A percentile compares a stretch with the other conserved stretches of the same genome.
These are phyloP conservation scores for Varecia variegata DNA, from an alignment of 2,797 vertebrate species.

Conservation along the genomic window DNA sequence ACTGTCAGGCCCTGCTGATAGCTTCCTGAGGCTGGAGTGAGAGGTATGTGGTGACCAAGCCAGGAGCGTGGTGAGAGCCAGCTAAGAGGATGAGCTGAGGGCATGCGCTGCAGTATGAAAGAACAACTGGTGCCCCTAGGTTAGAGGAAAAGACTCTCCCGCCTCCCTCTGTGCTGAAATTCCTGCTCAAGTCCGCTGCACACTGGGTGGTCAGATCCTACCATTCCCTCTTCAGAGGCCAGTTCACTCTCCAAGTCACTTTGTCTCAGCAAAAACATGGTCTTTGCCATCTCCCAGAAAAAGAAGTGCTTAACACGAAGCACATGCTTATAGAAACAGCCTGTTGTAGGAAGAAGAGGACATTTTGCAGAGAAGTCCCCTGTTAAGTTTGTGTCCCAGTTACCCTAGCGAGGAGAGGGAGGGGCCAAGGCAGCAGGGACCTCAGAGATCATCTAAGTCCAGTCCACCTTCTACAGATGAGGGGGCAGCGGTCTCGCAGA, in stretches of 20 bases:
- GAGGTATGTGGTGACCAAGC: neutral
- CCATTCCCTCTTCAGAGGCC: neutral
- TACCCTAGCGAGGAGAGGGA: neutral
- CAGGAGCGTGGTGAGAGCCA: neutral
- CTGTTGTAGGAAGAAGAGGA: neutral
- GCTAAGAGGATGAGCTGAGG: neutral
- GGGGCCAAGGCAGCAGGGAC: neutral
- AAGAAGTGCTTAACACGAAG: neutral
- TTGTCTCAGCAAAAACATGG: neutral
- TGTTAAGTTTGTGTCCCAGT: neutral
- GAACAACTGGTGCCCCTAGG: neutral
- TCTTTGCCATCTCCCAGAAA: neutral
- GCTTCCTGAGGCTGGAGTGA: neutral
- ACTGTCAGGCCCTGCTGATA: too few relatives aligned
- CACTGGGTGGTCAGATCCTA: neutral
- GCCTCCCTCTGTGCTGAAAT: fast-evolving
- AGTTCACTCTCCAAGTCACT: neutral
- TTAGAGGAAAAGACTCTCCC: neutral
- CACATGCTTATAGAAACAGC: neutral
- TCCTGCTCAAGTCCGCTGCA: neutral
- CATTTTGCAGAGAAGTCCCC: neutral
- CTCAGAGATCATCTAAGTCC: neutral
- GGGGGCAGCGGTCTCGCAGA: neutral
- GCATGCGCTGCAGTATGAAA: neutral
- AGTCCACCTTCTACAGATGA: neutral